Percentiles rank a stretch among this genome's conserved stretches.
phyloP scores from a whole-genome alignment of 2,888 invertebrate genomes.

The Hipparchia semele region DNA sequence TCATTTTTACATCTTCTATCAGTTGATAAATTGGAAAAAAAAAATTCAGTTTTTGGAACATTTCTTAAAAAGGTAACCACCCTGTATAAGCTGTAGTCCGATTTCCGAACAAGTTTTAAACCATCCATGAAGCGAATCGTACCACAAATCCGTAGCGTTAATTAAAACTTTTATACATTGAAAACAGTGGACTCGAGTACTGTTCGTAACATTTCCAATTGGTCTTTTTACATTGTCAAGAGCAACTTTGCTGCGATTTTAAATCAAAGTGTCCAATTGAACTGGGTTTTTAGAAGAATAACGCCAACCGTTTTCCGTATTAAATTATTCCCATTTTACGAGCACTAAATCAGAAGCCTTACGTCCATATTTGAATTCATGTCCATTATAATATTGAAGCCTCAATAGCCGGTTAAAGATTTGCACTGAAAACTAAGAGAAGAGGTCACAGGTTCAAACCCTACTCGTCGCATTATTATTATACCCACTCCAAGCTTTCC shows the following conservation, averaged over 20 bases:
- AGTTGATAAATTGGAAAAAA: too few species aligned
- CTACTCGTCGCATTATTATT: too few species aligned
- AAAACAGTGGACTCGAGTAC: constrained; percentile 5
- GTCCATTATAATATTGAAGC: too few species aligned
- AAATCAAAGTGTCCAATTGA: constrained; percentile 32
- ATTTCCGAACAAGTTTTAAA: constrained; percentile 1
- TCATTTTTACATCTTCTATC: too few species aligned
- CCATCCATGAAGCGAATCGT: constrained; percentile 5
- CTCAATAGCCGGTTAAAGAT: too few species aligned
- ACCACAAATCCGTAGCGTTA: constrained; percentile 26
- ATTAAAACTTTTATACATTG: constrained; percentile 30
- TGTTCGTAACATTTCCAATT: constrained; percentile 19
- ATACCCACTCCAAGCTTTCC: too few species aligned
- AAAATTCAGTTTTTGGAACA: too few species aligned
- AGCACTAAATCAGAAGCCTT: too few species aligned
- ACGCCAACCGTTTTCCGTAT: not conserved
- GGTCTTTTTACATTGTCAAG: constrained; percentile 32
- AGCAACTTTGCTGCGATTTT: constrained; percentile 31
- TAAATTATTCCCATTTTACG: not conserved
- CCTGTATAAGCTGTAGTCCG: not conserved
- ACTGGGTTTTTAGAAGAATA: constrained; percentile 16
- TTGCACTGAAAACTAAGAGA: too few species aligned
- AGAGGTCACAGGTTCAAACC: too few species aligned
- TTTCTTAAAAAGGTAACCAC: too few species aligned
- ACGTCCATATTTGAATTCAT: too few species aligned